Evolutionary conservation across 2,797 vertebrate genomes (phyloP).

Genomic region (Acipenser transmontanus): DNA sequence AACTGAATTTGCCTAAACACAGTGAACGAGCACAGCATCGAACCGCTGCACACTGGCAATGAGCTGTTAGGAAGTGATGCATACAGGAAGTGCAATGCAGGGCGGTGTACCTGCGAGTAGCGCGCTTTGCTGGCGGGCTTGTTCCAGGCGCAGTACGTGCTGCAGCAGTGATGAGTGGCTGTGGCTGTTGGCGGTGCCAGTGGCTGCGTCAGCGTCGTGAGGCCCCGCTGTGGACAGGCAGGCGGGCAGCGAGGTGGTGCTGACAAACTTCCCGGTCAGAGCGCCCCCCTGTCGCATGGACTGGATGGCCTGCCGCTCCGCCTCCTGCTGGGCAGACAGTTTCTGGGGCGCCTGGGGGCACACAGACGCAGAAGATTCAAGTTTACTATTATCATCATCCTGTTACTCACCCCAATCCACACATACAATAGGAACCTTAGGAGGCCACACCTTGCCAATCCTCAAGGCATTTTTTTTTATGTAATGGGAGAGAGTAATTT

Average conservation of each 20-base stretch:
- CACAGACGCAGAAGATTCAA: too few species aligned
- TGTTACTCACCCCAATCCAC: too few species aligned
- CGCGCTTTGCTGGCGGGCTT: constrained; percentile 84
- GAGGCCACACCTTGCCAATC: too few species aligned
- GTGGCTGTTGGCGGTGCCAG: constrained; percentile 50
- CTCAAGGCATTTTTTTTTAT: too few species aligned
- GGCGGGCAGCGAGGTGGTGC: constrained; percentile 78
- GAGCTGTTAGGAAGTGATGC: too few species aligned
- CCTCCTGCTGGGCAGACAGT: constrained; percentile 78
- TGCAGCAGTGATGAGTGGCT: constrained; percentile 82
- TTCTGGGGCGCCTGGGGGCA: constrained; percentile 67
- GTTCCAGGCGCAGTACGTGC: constrained; percentile 85
- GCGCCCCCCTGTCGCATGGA: constrained; percentile 75
- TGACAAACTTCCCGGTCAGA: constrained; percentile 83
- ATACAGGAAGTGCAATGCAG: too few species aligned
- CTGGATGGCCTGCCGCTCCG: constrained; percentile 75
- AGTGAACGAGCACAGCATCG: too few species aligned
- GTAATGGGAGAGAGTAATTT: too few species aligned
- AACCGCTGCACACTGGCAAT: too few species aligned
- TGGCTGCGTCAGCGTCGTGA: constrained; percentile 62
- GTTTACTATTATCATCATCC: too few species aligned
- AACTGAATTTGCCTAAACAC: too few species aligned
- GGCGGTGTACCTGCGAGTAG: constrained; percentile 69
- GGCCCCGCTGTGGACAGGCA: constrained; percentile 63
- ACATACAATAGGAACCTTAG: too few species aligned